These are phyloP conservation scores for Strigops habroptila DNA, from an alignment of 2,113 vertebrate species.

Conservation along the genomic window DNA sequence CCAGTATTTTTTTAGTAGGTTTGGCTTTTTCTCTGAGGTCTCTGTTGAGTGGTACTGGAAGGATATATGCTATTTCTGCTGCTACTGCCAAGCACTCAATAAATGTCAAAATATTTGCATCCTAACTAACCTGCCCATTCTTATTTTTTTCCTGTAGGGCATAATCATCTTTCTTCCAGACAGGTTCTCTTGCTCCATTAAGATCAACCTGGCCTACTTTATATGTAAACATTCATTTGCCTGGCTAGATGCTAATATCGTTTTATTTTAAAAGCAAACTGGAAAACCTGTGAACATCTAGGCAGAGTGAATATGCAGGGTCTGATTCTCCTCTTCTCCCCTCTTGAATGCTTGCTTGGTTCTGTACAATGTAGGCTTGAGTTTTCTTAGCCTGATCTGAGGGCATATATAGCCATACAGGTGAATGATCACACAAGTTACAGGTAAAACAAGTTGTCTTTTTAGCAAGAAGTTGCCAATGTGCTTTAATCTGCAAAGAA, in stretches of 20 bases:
- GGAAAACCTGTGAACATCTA: not conserved
- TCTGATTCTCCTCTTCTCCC: not conserved
- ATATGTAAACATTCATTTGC: not conserved
- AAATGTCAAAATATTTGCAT: conserved; percentile 54
- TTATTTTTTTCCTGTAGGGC: not conserved
- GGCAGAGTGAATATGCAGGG: not conserved
- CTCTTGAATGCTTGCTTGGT: not conserved
- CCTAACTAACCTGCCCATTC: conserved; percentile 27
- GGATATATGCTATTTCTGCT: not conserved
- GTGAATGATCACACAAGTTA: not conserved
- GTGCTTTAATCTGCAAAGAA: not conserved
- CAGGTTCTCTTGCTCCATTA: conserved; percentile 35
- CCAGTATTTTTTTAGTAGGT: not conserved
- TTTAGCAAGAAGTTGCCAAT: not conserved
- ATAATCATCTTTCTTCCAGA: conserved; percentile 36
- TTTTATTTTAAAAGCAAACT: not conserved
- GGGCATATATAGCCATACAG: not conserved
- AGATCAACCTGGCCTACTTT: conserved; percentile 36
- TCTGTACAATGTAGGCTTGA: not conserved
- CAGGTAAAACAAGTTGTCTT: not conserved
- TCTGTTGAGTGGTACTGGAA: not conserved
- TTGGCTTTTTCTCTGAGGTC: not conserved
- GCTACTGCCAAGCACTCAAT: conserved; percentile 3
- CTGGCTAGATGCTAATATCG: not conserved
- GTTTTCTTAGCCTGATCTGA: not conserved